Evolutionary conservation across 2,797 vertebrate species (phyloP), one percentile per base, ranked within the genome.

Genomic region (Tenualosa thibaudeaui): DNA sequence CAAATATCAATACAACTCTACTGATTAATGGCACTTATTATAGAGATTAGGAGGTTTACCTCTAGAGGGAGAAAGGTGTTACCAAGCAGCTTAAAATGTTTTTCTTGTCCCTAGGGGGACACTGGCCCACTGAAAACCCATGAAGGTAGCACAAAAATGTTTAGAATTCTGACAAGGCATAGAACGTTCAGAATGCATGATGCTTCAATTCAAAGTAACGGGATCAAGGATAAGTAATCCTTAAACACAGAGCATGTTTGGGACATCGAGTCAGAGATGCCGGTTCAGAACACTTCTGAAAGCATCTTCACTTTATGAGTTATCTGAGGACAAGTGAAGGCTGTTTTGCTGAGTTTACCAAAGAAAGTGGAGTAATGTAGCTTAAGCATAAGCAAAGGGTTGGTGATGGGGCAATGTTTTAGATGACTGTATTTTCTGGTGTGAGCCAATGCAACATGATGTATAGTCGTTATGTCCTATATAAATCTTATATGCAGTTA

Each of bases 1-100:
- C 71, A 78, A 78, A 78, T 43, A 78, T 78, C 15, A 78, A 78
- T 78, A 78, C 22, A 78, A 78, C 71, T 75, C 68, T 43, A 19
- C 71, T 46, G 71, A 46, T 43, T 78, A 78, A 78, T 78, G 40
- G 17, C 37, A 78, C 71, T 78, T 78, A 75, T 75, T 43, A 78
- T 22, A 43, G 3, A 22, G 68, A 71, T 71, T 71, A 71, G 71
- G 3, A 46, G 15, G 31, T 40, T 71, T 31, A 71, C 65, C 13
- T 31, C 31, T 17, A 17, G 65, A 31, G 10, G 4, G 10, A 68
- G 15, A 37, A 37, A 12, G 31, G 65, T 19, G 37, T 78, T 46
- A 78, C 40, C 40, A 43, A 78, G 71, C 71, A 75, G 31, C 68
- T 40, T 75, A 17, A 75, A 75, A 5, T 40, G 0, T 46, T 46